A percentile compares a stretch with the other conserved stretches of the same genome.
These are phyloP conservation scores for Rhinoraja longicauda DNA, from an alignment of 2,797 vertebrate species.

Conservation along the genomic window DNA sequence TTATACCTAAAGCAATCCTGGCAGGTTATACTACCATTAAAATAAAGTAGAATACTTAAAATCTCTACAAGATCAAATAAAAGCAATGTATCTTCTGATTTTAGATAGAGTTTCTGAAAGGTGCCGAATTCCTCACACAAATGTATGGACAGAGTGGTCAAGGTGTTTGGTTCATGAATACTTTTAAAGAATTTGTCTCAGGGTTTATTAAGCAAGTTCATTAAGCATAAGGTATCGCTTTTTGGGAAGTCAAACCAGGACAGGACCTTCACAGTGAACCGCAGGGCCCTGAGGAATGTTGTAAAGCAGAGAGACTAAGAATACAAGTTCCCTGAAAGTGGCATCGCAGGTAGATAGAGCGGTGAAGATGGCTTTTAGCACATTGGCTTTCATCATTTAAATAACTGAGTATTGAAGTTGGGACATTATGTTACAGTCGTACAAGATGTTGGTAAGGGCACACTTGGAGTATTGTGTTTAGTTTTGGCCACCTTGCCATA, in stretches of 20 bases:
- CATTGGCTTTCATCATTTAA: too few species aligned
- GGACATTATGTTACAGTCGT: too few species aligned
- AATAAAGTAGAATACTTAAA: not conserved
- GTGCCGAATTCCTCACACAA: not conserved
- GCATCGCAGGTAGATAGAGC: constrained; percentile 49
- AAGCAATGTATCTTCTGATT: not conserved
- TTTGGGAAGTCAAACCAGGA: too few species aligned
- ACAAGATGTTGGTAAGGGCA: too few species aligned
- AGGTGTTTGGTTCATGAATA: not conserved
- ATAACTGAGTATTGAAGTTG: too few species aligned
- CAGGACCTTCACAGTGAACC: too few species aligned
- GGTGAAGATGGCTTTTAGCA: too few species aligned
- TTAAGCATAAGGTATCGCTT: not conserved
- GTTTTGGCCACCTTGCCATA: too few species aligned
- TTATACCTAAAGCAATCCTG: not conserved
- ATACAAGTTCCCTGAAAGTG: constrained; percentile 48
- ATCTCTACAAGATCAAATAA: not conserved
- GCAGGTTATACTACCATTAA: not conserved
- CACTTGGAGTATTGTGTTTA: too few species aligned
- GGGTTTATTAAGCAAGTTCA: not conserved
- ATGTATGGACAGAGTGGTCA: not conserved
- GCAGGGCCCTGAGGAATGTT: too few species aligned
- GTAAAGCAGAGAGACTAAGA: too few species aligned
- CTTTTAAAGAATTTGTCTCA: not conserved
- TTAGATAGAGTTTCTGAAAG: not conserved